Evolutionary conservation across 2,797 vertebrate species (phyloP).

Genomic region (Erithacus rubecula): DNA sequence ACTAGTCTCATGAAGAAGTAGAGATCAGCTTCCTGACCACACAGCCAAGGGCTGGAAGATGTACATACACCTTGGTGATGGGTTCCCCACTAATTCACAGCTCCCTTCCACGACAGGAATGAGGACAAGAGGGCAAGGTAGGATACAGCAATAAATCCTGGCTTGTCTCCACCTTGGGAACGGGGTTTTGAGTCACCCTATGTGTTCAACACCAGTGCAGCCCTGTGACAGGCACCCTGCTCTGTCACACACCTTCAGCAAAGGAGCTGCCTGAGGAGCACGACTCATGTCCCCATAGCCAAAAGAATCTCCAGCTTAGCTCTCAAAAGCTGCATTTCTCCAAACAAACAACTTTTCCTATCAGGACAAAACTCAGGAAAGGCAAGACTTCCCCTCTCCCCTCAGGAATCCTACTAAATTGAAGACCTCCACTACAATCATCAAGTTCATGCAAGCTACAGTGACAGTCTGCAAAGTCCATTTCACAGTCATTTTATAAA

Average conservation of each 20-base stretch:
- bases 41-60: not conserved
- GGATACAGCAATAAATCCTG: not conserved
- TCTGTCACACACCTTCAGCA: not conserved
- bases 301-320: not conserved
- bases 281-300: not conserved
- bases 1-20: not conserved
- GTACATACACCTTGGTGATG: rapidly evolving
- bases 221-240: not conserved
- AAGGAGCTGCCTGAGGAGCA: not conserved
- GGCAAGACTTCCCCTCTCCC: not conserved
- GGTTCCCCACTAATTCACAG: not conserved
- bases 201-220: not conserved
- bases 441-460: not conserved
- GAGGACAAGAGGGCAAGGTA: not conserved
- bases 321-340: not conserved
- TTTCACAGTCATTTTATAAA: not conserved
- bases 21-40: not conserved
- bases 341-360: not conserved
- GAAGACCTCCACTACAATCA: not conserved
- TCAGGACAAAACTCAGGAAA: not conserved
- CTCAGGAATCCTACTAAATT: not conserved
- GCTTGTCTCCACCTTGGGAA: not conserved
- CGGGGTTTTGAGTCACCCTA: not conserved
- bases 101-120: rapidly evolving
- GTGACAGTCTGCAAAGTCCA: not conserved